A percentile compares a stretch with the other conserved stretches of the same genome.
Conservation (phyloP, 2,113 vertebrate genomes). For the Ovibos moschatus region DNA sequence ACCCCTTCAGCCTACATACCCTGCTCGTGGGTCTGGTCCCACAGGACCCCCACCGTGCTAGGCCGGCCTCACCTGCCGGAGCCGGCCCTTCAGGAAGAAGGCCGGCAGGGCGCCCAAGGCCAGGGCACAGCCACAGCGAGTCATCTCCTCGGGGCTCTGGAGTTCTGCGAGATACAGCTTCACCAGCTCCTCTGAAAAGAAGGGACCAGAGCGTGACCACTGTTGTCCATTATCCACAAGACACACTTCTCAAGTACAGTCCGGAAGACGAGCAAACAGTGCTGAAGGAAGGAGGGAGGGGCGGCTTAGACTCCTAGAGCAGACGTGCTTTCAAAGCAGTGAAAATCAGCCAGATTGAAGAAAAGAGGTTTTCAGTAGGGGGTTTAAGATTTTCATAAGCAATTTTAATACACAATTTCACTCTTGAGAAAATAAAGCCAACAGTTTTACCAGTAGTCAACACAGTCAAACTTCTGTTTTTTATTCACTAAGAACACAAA, state of each 20-base stretch:
- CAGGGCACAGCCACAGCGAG: conserved; percentile 90
- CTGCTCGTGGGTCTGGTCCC: fast-evolving
- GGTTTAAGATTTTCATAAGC: background rate
- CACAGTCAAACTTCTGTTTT: fast-evolving
- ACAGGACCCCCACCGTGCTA: background rate
- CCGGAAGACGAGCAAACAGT: background rate
- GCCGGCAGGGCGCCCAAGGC: conserved; percentile 91
- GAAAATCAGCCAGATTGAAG: fast-evolving
- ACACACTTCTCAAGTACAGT: fast-evolving
- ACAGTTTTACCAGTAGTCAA: background rate
- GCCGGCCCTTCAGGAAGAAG: conserved; percentile 86
- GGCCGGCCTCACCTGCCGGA: conserved; percentile 86
- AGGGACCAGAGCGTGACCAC: background rate
- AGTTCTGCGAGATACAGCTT: conserved; percentile 86
- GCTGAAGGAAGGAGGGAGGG: fast-evolving
- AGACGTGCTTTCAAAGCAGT: background rate
- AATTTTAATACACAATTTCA: background rate
- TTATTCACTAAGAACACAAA: background rate
- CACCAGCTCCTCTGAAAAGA: conserved; percentile 84
- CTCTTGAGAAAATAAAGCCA: background rate
- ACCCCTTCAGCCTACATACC: no score
- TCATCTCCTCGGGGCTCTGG: conserved; percentile 86
- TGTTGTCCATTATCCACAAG: no score
- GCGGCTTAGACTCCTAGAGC: fast-evolving
- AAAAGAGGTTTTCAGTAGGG: no score